Evolutionary conservation across 2,113 vertebrate genomes (phyloP).

Genomic region (Sminthopsis crassicaudata): DNA sequence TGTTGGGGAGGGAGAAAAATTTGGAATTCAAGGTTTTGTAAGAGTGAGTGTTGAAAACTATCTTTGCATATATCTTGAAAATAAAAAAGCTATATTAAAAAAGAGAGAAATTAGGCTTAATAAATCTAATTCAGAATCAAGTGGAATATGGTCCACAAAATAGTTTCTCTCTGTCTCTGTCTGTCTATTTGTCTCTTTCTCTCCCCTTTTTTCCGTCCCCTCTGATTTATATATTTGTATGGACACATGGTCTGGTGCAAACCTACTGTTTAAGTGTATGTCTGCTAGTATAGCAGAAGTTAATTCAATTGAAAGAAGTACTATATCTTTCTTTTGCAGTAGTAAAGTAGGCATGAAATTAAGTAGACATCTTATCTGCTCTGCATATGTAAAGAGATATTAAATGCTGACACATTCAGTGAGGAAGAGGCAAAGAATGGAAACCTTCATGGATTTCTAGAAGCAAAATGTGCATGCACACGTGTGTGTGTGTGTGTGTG

Average conservation of each 20-base stretch:
- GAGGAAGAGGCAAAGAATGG: neutral
- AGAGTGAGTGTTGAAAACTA: too few species aligned
- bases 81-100: too few species aligned
- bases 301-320: neutral
- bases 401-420: neutral
- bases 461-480: neutral
- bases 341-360: neutral
- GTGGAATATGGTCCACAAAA: neutral
- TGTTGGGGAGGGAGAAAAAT: too few species aligned
- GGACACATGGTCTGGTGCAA: neutral
- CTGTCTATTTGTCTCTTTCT: neutral
- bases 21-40: too few species aligned
- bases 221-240: neutral
- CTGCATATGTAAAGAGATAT: neutral
- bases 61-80: too few species aligned
- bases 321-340: neutral
- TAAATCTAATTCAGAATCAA: neutral
- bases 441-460: neutral
- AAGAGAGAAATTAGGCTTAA: neutral
- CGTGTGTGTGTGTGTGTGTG: neutral
- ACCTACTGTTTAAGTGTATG: neutral
- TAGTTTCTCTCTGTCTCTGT: too few species aligned
- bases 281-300: neutral
- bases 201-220: too few species aligned
- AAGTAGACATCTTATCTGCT: neutral